Evolutionary conservation across 2,113 vertebrate genomes (phyloP).

Genomic region (Varanus salvator): DNA sequence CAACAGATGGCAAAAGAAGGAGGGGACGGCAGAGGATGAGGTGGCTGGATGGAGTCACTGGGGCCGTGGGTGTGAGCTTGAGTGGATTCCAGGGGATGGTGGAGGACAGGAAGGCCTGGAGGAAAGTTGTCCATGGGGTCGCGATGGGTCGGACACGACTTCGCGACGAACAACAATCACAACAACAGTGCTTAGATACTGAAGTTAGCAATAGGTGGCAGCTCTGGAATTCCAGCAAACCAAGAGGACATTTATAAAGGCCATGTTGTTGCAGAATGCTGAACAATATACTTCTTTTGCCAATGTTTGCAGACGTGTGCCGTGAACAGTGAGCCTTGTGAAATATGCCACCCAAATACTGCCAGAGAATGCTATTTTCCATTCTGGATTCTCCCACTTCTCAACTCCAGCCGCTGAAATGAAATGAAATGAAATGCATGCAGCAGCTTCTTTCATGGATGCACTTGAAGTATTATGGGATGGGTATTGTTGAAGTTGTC

Average conservation of each 20-base stretch:
- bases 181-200: no score
- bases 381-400: background rate
- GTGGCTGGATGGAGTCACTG: no score
- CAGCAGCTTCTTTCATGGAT: background rate
- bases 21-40: no score
- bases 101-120: no score
- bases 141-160: no score
- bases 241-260: background rate
- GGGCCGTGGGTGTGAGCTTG: no score
- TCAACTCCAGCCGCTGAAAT: background rate
- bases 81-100: no score
- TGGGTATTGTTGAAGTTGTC: background rate
- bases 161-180: no score
- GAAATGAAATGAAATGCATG: background rate
- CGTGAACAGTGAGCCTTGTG: background rate
- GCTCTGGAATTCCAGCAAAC: background rate
- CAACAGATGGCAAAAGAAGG: no score
- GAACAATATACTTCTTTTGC: background rate
- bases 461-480: background rate
- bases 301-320: conserved; percentile 16
- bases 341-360: background rate
- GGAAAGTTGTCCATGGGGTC: no score
- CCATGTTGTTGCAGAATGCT: no score
- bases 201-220: no score
- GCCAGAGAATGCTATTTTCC: background rate